Percentiles rank a stretch among this genome's conserved stretches.
These are phyloP conservation scores for Thyatira batis DNA, from an alignment of 2,888 invertebrate genomes.

Conservation along the genomic window DNA sequence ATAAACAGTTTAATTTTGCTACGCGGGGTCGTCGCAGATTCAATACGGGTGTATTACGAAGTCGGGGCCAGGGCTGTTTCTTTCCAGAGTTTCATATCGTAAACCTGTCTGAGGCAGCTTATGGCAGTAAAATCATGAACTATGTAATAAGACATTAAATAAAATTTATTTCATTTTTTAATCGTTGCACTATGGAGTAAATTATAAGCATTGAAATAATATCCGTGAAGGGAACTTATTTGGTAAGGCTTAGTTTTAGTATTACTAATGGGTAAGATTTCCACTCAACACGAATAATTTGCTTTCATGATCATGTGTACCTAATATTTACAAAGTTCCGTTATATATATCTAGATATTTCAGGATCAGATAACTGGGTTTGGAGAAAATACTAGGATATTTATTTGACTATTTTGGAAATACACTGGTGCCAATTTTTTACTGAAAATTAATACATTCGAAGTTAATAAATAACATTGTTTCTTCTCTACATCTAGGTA, in stretches of 20 bases:
- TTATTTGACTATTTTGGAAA: too few relatives aligned
- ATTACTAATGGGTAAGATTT: too few relatives aligned
- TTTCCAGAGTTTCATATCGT: conserved; percentile 50
- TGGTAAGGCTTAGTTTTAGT: background rate
- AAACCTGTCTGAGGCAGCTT: conserved; percentile 54
- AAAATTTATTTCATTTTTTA: background rate
- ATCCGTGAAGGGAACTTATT: background rate
- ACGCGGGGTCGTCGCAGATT: conserved; percentile 23
- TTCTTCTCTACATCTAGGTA: too few relatives aligned
- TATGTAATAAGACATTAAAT: conserved; percentile 38
- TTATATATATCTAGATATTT: too few relatives aligned
- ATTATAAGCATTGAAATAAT: background rate
- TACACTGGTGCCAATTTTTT: too few relatives aligned
- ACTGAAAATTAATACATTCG: too few relatives aligned
- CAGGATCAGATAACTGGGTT: too few relatives aligned
- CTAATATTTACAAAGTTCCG: too few relatives aligned
- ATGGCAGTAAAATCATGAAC: conserved; percentile 53
- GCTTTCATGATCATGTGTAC: too few relatives aligned
- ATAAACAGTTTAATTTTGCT: conserved; percentile 41
- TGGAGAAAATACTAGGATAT: too few relatives aligned
- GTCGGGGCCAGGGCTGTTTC: conserved; percentile 30
- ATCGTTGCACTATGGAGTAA: background rate
- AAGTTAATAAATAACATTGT: too few relatives aligned
- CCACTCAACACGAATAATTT: too few relatives aligned
- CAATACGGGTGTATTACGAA: conserved; percentile 37